These are phyloP conservation scores for Ranitomeya variabilis DNA, from an alignment of 2,113 vertebrate genomes.

Conservation along the genomic window DNA sequence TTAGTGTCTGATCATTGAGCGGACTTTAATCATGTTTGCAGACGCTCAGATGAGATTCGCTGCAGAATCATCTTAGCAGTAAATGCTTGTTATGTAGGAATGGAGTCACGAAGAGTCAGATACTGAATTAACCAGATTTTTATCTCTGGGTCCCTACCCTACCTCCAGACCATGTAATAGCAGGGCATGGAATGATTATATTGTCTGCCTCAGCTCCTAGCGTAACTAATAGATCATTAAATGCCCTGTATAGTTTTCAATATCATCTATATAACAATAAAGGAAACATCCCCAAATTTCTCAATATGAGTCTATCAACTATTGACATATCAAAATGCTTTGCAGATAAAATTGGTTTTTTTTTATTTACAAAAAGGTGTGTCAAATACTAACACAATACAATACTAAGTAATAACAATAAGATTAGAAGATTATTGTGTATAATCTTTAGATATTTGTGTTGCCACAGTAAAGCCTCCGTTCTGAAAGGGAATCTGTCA, in stretches of 20 bases:
- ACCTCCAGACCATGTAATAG: background rate
- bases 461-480: no score
- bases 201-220: background rate
- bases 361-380: no score
- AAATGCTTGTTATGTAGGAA: conserved; percentile 16
- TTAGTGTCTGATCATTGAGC: background rate
- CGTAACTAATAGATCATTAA: background rate
- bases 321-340: no score
- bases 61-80: conserved; percentile 45
- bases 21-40: conserved; percentile 55
- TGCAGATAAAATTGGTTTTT: no score
- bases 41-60: conserved; percentile 60
- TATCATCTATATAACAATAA: background rate
- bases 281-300: no score
- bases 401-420: no score
- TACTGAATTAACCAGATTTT: conserved; percentile 4
- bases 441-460: no score
- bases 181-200: background rate
- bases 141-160: background rate
- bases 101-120: background rate
- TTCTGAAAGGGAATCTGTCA: no score
- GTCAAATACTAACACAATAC: no score
- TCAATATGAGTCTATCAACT: no score
- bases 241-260: background rate
- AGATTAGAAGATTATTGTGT: no score